Percentiles rank a stretch among this genome's conserved stretches.
Conservation (phyloP, 2,888 invertebrate genomes). For the Pyrocoelia pectoralis region DNA sequence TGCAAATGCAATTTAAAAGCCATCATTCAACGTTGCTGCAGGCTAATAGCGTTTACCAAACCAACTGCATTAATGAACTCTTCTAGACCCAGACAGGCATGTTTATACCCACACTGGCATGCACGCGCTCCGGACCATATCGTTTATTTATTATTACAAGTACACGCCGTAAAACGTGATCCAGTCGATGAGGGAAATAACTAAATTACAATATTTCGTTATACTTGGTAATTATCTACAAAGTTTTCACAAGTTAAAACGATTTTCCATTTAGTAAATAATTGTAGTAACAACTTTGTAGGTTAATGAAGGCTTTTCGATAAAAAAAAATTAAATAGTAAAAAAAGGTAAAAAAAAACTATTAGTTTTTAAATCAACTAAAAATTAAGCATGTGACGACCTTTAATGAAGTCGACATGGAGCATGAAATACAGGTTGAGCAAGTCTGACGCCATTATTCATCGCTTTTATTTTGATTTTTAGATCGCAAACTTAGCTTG, state of each 20-base stretch:
- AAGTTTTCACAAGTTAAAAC: slow-evolving; percentile 11
- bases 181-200: slow-evolving; percentile 57
- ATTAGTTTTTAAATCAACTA: slow-evolving; percentile 25
- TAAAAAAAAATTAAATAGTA: neutral
- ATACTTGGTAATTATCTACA: slow-evolving; percentile 13
- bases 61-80: slow-evolving; percentile 61
- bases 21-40: slow-evolving; percentile 57
- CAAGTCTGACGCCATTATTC: slow-evolving; percentile 61
- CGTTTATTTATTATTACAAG: slow-evolving; percentile 60
- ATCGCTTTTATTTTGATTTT: slow-evolving; percentile 61
- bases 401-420: slow-evolving; percentile 60
- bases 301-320: neutral
- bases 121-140: slow-evolving; percentile 60
- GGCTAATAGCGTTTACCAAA: slow-evolving; percentile 58
- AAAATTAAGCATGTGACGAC: slow-evolving; percentile 57
- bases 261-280: neutral
- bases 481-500: slow-evolving; percentile 52
- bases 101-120: slow-evolving; percentile 59
- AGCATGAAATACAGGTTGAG: slow-evolving; percentile 61
- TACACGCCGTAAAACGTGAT: slow-evolving; percentile 58
- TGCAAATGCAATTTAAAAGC: slow-evolving; percentile 60
- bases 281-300: neutral
- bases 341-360: slow-evolving; percentile 12
- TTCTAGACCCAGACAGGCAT: slow-evolving; percentile 59
- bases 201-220: slow-evolving; percentile 50